Conservation (phyloP, 2,113 vertebrate species). For the Gambusia holbrooki region DNA sequence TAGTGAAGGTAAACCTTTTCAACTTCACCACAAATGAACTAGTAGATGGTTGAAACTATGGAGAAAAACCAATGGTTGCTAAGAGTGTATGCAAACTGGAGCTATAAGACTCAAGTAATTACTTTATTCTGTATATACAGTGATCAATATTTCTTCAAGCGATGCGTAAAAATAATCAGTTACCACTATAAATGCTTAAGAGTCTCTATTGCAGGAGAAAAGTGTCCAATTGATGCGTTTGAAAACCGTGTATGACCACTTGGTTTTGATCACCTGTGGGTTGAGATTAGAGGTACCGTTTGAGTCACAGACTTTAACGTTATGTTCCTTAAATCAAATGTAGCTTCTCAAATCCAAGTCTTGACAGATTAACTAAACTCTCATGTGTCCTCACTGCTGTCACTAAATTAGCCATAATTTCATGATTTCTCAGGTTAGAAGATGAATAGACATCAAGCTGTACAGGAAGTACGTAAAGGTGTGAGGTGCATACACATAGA, state of each 20-base stretch:
- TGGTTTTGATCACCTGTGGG: constrained; percentile 13
- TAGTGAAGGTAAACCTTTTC: too few relatives aligned
- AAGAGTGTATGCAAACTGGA: neutral
- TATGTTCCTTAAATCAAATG: constrained; percentile 20
- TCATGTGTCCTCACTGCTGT: neutral
- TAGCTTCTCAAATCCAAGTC: neutral
- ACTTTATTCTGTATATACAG: neutral
- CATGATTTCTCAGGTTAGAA: neutral
- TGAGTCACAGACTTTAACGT: constrained; percentile 23
- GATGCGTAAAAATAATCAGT: constrained; percentile 7
- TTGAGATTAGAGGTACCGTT: constrained; percentile 14
- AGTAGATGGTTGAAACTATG: too few relatives aligned
- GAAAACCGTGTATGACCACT: constrained; percentile 12
- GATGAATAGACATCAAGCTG: neutral
- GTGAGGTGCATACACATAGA: constrained; percentile 12
- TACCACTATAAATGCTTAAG: neutral
- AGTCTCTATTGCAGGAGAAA: constrained; percentile 9
- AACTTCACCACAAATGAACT: neutral
- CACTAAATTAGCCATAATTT: constrained; percentile 3
- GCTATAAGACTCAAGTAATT: neutral
- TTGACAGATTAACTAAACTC: constrained; percentile 9
- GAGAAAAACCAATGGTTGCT: neutral
- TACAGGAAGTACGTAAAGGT: neutral
- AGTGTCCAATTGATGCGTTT: neutral
- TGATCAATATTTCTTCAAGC: neutral